Evolutionary conservation across 2,888 invertebrate genomes (phyloP).

Genomic region (Stegana nigrithorax): DNA sequence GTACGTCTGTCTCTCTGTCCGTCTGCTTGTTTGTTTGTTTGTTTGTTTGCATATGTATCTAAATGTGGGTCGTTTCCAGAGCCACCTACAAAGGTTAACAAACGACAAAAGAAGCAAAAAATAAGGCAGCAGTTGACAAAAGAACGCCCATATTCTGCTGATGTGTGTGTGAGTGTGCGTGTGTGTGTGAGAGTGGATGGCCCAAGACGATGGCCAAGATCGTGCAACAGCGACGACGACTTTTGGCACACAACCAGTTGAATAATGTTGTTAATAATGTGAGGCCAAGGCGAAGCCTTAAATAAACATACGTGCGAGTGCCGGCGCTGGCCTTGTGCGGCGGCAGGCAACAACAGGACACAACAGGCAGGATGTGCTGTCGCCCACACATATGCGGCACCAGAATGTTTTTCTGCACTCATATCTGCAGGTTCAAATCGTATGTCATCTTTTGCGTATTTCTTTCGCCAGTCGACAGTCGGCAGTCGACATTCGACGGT

Average conservation of each 20-base stretch:
- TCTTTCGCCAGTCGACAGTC: slow-evolving; percentile 45
- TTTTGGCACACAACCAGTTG: slow-evolving; percentile 47
- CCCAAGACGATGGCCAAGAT: background rate
- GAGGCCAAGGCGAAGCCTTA: slow-evolving; percentile 49
- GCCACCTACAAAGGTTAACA: too few relatives aligned
- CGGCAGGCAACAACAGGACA: slow-evolving; percentile 4
- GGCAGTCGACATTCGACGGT: too few relatives aligned
- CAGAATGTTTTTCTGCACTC: slow-evolving; percentile 51
- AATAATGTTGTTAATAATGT: slow-evolving; percentile 58
- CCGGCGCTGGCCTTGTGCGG: slow-evolving; percentile 29
- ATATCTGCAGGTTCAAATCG: slow-evolving; percentile 56
- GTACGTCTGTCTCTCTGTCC: too few relatives aligned
- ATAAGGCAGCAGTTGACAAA: too few relatives aligned
- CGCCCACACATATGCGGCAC: too few relatives aligned
- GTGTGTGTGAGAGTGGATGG: too few relatives aligned
- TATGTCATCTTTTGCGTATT: slow-evolving; percentile 58
- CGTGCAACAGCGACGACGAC: too few relatives aligned
- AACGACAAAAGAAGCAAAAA: too few relatives aligned
- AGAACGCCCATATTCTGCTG: too few relatives aligned
- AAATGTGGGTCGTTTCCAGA: too few relatives aligned
- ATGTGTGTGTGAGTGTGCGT: too few relatives aligned
- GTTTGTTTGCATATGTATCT: background rate
- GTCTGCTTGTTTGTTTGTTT: background rate
- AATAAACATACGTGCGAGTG: slow-evolving; percentile 42
- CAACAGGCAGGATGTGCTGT: slow-evolving; percentile 6